Conservation (phyloP, 2,797 vertebrate species). For the Girardinus metallicus region DNA sequence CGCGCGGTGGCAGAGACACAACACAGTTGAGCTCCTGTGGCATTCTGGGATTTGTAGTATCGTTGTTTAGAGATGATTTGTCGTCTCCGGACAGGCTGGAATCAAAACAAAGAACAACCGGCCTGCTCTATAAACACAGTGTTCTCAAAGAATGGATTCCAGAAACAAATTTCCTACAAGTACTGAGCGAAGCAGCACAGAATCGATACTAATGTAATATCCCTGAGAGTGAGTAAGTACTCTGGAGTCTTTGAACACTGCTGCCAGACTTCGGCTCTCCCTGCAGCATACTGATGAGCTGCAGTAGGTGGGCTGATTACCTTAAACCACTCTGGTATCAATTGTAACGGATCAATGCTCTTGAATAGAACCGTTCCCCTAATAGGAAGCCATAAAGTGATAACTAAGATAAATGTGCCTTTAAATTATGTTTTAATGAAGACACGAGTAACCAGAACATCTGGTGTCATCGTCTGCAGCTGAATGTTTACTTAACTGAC, state of each 20-base stretch:
- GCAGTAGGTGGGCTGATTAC: constrained; percentile 51
- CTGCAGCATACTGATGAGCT: constrained; percentile 61
- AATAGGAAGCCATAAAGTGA: constrained; percentile 24
- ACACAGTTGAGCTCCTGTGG: constrained; percentile 28
- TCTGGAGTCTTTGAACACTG: constrained; percentile 28
- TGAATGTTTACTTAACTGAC: constrained; percentile 10
- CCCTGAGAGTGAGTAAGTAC: constrained; percentile 36
- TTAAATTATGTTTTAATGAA: constrained; percentile 27
- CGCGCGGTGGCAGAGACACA: constrained; percentile 66
- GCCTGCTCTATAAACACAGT: neutral
- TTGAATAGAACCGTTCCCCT: constrained; percentile 28
- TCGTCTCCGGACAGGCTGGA: neutral
- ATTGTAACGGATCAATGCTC: constrained; percentile 13
- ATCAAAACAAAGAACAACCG: neutral
- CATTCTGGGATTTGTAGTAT: constrained; percentile 73
- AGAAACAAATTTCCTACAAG: neutral
- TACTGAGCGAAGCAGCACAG: constrained; percentile 25
- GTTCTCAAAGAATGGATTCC: neutral
- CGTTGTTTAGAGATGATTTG: neutral
- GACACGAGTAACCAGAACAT: constrained; percentile 13
- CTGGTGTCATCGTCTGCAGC: constrained; percentile 8
- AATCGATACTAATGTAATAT: constrained; percentile 70
- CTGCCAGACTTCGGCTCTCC: constrained; percentile 15
- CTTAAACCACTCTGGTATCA: constrained; percentile 31
- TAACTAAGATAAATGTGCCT: constrained; percentile 9